These are phyloP conservation scores for Tenualosa thibaudeaui DNA, from an alignment of 2,797 vertebrate genomes.

Conservation along the genomic window DNA sequence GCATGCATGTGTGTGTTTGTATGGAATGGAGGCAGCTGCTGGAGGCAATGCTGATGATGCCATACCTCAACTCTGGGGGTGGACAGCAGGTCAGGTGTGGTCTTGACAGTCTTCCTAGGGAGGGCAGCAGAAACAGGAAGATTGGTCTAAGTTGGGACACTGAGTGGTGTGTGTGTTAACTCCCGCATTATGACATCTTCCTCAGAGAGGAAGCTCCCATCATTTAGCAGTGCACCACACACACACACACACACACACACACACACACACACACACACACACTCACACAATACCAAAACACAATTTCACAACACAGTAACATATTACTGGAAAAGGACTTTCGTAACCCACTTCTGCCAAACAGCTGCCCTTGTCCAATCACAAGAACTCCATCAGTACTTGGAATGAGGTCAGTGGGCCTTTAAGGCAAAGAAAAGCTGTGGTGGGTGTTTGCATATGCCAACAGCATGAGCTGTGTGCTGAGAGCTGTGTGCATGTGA, in stretches of 20 bases:
- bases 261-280: too few relatives aligned
- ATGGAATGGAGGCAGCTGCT: slow-evolving; percentile 57
- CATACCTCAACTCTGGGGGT: slow-evolving; percentile 79
- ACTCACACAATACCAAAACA: too few relatives aligned
- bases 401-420: not conserved
- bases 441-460: not conserved
- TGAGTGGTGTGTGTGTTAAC: slow-evolving; percentile 3
- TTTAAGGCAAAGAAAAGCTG: not conserved
- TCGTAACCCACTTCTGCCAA: not conserved
- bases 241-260: not conserved
- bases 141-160: slow-evolving; percentile 33
- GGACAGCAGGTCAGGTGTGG: slow-evolving; percentile 74
- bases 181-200: not conserved
- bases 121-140: slow-evolving; percentile 32
- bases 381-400: not conserved
- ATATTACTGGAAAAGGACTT: not conserved
- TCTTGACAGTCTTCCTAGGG: slow-evolving; percentile 70
- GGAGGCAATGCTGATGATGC: slow-evolving; percentile 49
- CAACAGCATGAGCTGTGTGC: not conserved
- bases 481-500: not conserved
- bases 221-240: not conserved
- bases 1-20: slow-evolving; percentile 11
- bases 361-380: not conserved
- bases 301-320: not conserved
- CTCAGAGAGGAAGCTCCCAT: not conserved